Conservation (phyloP, 2,113 vertebrate genomes). For the Choloepus hoffmanni region DNA sequence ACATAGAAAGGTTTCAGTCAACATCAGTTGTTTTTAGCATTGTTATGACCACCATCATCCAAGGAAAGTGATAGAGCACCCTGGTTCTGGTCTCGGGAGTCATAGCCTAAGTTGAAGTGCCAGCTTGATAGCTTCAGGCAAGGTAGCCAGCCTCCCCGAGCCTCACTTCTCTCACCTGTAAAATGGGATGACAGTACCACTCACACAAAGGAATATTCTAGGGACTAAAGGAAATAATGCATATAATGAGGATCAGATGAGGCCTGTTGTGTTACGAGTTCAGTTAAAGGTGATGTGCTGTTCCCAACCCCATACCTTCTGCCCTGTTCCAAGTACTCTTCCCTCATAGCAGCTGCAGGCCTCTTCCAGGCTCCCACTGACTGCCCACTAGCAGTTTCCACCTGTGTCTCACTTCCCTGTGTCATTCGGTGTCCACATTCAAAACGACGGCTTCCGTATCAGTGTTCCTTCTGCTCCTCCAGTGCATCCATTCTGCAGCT, state of each 20-base stretch:
- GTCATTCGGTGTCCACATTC: background rate
- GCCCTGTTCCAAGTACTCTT: too few relatives aligned
- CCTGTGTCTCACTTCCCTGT: background rate
- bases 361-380: background rate
- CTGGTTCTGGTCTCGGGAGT: background rate
- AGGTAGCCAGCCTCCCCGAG: background rate
- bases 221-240: background rate
- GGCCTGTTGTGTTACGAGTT: fast-evolving
- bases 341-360: background rate
- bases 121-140: background rate
- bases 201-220: too few relatives aligned
- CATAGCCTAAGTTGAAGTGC: background rate
- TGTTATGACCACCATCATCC: background rate
- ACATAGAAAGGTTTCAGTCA: background rate
- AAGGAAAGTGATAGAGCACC: background rate
- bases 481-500: background rate
- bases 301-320: too few relatives aligned
- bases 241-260: background rate
- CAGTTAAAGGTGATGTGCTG: too few relatives aligned
- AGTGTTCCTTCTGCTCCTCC: background rate
- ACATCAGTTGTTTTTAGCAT: background rate
- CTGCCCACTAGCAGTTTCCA: background rate
- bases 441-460: background rate
- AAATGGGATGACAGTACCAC: background rate
- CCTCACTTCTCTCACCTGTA: background rate